Base-by-base conservation (phyloP, 1,140 invertebrate species). In the Bombus breviceps region DNA sequence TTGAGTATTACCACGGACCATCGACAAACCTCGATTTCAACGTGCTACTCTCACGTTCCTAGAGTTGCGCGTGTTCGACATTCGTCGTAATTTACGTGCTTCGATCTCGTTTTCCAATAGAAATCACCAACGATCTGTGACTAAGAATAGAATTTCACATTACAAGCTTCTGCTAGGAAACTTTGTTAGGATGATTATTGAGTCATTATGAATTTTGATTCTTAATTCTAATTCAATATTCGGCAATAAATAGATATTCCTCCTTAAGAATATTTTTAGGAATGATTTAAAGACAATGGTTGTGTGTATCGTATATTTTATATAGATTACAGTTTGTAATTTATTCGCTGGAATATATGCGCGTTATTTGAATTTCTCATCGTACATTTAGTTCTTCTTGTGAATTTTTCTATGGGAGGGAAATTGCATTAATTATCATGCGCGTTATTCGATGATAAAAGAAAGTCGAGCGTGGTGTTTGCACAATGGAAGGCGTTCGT, bases 21-120 rank as follows among this genome's bases (percentile, higher is more conserved):
- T 32, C 53, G 57, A 76, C 43, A 72, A 66, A 76, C 53, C 73
- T 83, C 57, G 57, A 82, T 64, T 74, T 34, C n/a, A 74, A 53
- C 73, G 8, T 53, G n/a, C 32, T 53, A 74, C 73, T 34, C 18
- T 47, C n/a, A 22, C 18, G 43, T 74, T 74, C 13, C n/a, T 32
- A 34, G 34, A 34, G 41, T 28, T 25, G 18, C 15, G 13, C 25
- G 64, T 57, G 43, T 66, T 79, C 34, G 39, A 69, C 43, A 37
- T 53, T n/a, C 39, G 28, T 69, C 53, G 37, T 57, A 34, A 47
- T 78, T 43, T 66, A n/a, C 39, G 39, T 41, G 28, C 28, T 53
- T 32, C 13, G 34, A 69, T 69, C 66, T 34, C 22, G 34, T 69
- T 69, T 25, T n/a, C 15, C 10, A 13, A 62, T 62, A 62, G 59